A percentile compares a stretch with the other conserved stretches of the same genome.
phyloP scores from a whole-genome alignment of 2,797 vertebrate genomes.

The Catamblyrhynchus diadema region DNA sequence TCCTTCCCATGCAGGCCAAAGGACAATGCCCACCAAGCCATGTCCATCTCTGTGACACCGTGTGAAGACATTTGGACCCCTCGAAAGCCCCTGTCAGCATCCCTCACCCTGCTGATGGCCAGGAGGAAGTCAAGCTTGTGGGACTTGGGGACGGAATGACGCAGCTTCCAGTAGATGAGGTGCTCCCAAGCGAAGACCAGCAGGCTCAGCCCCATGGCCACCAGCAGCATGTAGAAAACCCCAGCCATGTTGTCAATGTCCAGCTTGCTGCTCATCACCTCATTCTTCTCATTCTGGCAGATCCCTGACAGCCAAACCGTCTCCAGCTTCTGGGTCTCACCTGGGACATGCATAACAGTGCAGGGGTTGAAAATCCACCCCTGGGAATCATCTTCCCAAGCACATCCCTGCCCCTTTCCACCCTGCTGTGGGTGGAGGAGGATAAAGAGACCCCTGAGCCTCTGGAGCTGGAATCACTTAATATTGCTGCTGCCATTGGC shows the following conservation, averaged over 20 bases:
- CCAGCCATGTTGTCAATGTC: constrained; percentile 99
- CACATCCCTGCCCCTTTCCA: background rate
- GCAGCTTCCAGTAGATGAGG: constrained; percentile 94
- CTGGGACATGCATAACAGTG: constrained; percentile 52
- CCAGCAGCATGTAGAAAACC: constrained; percentile 98
- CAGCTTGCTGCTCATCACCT: constrained; percentile 98
- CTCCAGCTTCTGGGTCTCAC: constrained; percentile 94
- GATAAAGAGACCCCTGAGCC: background rate
- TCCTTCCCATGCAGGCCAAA: fast-evolving
- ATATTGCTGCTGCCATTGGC: background rate
- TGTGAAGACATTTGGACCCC: background rate
- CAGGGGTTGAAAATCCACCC: background rate
- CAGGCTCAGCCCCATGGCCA: constrained; percentile 97
- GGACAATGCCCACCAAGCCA: background rate
- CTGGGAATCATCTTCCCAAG: background rate
- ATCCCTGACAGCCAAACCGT: constrained; percentile 97
- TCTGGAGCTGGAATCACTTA: background rate
- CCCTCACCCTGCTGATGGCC: constrained; percentile 92
- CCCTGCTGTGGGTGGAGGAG: background rate
- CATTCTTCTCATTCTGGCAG: constrained; percentile 98
- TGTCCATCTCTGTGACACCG: fast-evolving
- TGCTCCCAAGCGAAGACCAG: constrained; percentile 98
- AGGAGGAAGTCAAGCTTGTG: constrained; percentile 89
- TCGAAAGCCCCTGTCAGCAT: fast-evolving
- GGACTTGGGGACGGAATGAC: constrained; percentile 86